Percentiles rank a stretch among this genome's conserved stretches.
phyloP scores from a whole-genome alignment of 2,113 vertebrate genomes.

The Benitochromis conjunctus region DNA sequence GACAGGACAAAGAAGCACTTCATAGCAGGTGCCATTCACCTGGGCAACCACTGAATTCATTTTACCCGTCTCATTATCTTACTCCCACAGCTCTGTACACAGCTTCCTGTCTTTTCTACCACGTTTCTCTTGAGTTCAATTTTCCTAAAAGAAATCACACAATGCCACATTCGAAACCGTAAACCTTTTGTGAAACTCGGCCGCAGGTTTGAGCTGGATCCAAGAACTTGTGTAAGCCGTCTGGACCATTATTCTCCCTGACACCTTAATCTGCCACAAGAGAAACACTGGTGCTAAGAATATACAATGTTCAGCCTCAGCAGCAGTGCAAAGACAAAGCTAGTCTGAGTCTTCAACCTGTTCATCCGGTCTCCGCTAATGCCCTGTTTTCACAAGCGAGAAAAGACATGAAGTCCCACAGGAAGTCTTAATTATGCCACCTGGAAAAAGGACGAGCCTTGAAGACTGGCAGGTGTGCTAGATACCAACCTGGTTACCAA shows the following conservation, averaged over 20 bases:
- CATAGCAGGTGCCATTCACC: background rate
- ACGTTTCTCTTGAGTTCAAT: background rate
- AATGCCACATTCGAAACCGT: background rate
- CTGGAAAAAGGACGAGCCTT: constrained; percentile 28
- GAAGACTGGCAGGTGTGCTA: constrained; percentile 28
- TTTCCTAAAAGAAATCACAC: background rate
- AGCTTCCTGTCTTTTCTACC: background rate
- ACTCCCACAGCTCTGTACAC: background rate
- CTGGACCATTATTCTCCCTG: constrained; percentile 57
- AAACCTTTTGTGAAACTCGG: background rate
- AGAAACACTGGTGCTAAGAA: constrained; percentile 57
- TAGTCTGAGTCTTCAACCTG: constrained; percentile 53
- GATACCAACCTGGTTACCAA: background rate
- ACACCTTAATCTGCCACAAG: constrained; percentile 64
- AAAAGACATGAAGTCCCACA: constrained; percentile 51
- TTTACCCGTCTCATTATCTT: background rate
- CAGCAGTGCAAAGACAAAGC: constrained; percentile 47
- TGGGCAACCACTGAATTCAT: background rate
- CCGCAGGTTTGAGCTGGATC: background rate
- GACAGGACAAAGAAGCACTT: background rate
- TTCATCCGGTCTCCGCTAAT: constrained; percentile 58
- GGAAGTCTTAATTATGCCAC: constrained; percentile 53
- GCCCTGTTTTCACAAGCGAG: constrained; percentile 53
- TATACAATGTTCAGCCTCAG: constrained; percentile 39
- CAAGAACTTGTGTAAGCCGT: constrained; percentile 24